A percentile compares a stretch with the other conserved stretches of the same genome.
These are phyloP conservation scores for Mustela nigripes DNA, from an alignment of 2,113 vertebrate species.

Conservation along the genomic window DNA sequence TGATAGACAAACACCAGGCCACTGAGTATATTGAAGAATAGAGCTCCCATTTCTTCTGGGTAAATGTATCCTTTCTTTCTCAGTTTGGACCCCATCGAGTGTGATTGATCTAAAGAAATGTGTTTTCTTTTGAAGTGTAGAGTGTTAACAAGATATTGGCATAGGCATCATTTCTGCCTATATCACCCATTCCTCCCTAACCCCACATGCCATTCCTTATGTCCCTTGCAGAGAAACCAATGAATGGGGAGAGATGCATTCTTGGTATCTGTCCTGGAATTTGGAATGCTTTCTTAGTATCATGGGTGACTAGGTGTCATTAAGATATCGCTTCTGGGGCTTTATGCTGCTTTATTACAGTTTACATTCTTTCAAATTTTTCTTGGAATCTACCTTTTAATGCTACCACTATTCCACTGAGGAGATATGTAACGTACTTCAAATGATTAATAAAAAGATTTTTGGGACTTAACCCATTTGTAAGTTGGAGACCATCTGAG, in stretches of 20 bases:
- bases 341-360: not conserved
- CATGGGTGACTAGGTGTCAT: not conserved
- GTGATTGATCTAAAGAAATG: constrained; percentile 30
- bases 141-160: constrained; percentile 19
- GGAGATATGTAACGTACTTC: not conserved
- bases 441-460: not conserved
- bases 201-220: not conserved
- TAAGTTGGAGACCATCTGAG: constrained; percentile 16
- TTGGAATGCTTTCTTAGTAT: constrained; percentile 43
- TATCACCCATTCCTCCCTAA: not conserved
- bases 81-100: not conserved
- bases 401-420: not conserved
- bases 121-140: constrained; percentile 13
- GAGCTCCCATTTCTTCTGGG: not conserved
- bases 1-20: not conserved
- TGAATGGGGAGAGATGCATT: not conserved
- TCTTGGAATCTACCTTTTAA: not conserved
- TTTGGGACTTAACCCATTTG: not conserved
- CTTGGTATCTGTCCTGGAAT: not conserved
- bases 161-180: not conserved
- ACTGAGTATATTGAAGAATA: not conserved
- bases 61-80: not conserved
- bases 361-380: constrained; percentile 17
- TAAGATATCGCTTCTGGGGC: not conserved
- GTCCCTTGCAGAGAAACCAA: not conserved